Evolutionary conservation across 2,797 vertebrate genomes (phyloP).

Genomic region (Hyperoplus lanceolatus): DNA sequence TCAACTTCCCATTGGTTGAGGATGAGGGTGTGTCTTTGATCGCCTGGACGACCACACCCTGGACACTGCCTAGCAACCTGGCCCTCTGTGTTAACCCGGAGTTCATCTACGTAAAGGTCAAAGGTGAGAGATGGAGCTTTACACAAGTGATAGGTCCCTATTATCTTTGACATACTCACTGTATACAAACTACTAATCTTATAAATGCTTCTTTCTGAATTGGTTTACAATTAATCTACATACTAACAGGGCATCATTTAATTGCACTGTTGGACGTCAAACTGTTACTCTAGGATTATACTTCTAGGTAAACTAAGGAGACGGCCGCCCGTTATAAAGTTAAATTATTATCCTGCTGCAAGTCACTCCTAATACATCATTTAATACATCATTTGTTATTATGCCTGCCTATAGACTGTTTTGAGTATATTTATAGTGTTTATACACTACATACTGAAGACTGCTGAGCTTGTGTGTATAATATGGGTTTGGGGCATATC

Average conservation of each 20-base stretch:
- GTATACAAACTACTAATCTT: neutral
- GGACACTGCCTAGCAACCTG: conserved; percentile 98
- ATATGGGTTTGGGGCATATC: neutral
- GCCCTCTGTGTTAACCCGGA: conserved; percentile 96
- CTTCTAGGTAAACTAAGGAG: neutral
- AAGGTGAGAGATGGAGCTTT: conserved; percentile 84
- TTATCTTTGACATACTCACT: neutral
- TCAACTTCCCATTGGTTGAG: conserved; percentile 93
- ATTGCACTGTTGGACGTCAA: neutral
- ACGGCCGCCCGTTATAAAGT: neutral
- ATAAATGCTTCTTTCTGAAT: neutral
- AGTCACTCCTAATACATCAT: neutral
- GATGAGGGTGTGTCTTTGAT: conserved; percentile 89
- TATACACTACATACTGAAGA: neutral
- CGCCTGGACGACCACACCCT: conserved; percentile 99
- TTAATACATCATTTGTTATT: neutral
- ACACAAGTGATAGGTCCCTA: neutral
- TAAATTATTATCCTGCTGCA: neutral
- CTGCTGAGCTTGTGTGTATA: neutral
- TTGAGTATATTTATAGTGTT: neutral
- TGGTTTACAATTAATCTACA: neutral
- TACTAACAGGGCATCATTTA: neutral
- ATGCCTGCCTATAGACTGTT: neutral
- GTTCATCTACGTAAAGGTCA: conserved; percentile 90
- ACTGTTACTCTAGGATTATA: neutral